Percentiles rank a stretch among this genome's conserved stretches.
Evolutionary conservation across 2,113 vertebrate species (phyloP).

Genomic region (Upupa epops): DNA sequence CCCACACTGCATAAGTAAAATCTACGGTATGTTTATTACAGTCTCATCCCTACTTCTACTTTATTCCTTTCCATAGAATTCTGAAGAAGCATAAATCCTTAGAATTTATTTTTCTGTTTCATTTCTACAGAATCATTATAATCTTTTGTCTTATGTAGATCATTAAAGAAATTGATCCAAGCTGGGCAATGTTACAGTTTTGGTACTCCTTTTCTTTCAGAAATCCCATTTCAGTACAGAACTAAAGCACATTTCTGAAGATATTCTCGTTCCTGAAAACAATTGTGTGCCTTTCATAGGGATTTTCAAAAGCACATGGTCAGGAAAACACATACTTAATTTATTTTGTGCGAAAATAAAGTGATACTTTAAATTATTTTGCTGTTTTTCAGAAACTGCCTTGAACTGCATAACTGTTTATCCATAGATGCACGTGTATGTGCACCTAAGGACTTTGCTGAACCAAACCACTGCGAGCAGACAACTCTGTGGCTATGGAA

Average conservation of each 20-base stretch:
- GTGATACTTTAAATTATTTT: neutral
- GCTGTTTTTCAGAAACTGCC: neutral
- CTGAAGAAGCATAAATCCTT: neutral
- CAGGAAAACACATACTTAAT: neutral
- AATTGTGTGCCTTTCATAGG: neutral
- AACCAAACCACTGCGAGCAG: neutral
- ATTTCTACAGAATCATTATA: neutral
- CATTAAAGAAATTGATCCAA: neutral
- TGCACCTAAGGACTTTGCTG: neutral
- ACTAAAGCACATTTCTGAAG: neutral
- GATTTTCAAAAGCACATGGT: neutral
- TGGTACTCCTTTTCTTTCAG: neutral
- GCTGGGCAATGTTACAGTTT: neutral
- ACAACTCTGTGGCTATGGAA: neutral
- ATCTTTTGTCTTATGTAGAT: neutral
- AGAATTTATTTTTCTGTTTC: neutral
- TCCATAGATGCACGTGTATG: neutral
- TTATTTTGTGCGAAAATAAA: neutral
- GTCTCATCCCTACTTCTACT: neutral
- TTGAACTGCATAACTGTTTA: neutral
- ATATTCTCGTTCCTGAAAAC: neutral
- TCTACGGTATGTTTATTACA: neutral
- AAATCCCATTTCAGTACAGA: neutral
- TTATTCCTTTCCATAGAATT: neutral
- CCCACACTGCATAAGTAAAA: neutral